Evolutionary conservation across 2,113 vertebrate species (phyloP), one percentile per base, ranked within the genome.

Genomic region (Arothron firmamentum): DNA sequence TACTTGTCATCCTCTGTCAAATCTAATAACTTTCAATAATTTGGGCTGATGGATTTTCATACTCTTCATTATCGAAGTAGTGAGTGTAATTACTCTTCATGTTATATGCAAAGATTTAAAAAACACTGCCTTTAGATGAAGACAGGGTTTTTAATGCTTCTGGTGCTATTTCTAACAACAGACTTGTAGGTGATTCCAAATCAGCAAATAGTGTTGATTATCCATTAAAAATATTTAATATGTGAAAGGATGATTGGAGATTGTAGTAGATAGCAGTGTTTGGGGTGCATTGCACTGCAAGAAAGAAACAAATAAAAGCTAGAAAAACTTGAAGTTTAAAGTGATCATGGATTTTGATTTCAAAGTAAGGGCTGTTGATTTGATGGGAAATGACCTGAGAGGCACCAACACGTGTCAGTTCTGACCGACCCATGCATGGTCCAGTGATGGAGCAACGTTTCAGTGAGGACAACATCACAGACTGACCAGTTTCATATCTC

Each of bases 1-100:
- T 93, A 93, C 94, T 92, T 98, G 96, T 99, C 95, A 97, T 96
- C 94, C 87, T 92, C 94, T 95, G 95, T 98, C 96, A 97, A 95
- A 93, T 97, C 92, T 97, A 98, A 98, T 99, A 99, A 97, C 94
- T 94, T 96, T 93, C 94, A 94, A 98, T 99, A 98, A 99, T 98
- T 96, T 97, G 93, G 88, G 92, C 94, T 98, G 96, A 99, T 99
- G 95, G 94, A 99, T 98, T 98, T 99, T 97, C 94, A 94, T 94
- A 96, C 92, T 96, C 93, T 94, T 93, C 94, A 98, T 98, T 98
- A 98, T 98, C 93, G 94, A 94, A 96, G 92, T 94, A 94, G 94
- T 94, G 92, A 93, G 93, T 95, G 94, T 95, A 96, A 98, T 99
- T 97, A 98, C 96, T 96, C 94, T 96, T 93, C 93, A 96, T 94